These are phyloP conservation scores for Endotricha flammealis DNA, from an alignment of 2,888 invertebrate genomes.

Conservation along the genomic window DNA sequence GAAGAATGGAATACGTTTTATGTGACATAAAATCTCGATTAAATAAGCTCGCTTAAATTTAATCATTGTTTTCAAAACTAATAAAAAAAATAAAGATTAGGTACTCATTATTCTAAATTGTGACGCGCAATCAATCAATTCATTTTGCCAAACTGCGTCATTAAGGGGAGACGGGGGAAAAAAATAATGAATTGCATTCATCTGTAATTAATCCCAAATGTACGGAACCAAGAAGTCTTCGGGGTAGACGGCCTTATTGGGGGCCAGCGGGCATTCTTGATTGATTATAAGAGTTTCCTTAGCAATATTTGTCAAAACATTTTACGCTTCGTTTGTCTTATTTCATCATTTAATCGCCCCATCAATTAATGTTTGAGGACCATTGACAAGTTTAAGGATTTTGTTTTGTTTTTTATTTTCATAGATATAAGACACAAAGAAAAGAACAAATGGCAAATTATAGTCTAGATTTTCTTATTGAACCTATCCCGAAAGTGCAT, in stretches of 20 bases:
- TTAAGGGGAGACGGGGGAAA: slow-evolving; percentile 33
- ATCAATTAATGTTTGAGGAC: slow-evolving; percentile 21
- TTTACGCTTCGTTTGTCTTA: slow-evolving; percentile 41
- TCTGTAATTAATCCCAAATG: slow-evolving; percentile 63
- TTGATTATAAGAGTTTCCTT: slow-evolving; percentile 53
- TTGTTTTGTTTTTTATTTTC: too few species aligned
- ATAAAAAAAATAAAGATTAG: too few species aligned
- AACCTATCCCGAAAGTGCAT: too few species aligned
- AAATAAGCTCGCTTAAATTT: too few species aligned
- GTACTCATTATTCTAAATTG: too few species aligned
- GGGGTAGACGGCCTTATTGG: slow-evolving; percentile 57
- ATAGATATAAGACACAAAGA: too few species aligned
- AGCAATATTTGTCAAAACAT: slow-evolving; percentile 66
- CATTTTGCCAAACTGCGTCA: slow-evolving; percentile 32
- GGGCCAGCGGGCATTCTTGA: slow-evolving; percentile 32
- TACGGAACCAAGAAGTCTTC: slow-evolving; percentile 39
- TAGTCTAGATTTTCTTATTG: too few species aligned
- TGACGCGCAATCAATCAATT: slow-evolving; percentile 36
- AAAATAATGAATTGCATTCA: slow-evolving; percentile 43
- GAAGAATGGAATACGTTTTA: too few species aligned
- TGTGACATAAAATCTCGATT: too few species aligned
- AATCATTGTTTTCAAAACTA: too few species aligned
- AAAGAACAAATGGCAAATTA: too few species aligned
- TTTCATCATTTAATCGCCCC: slow-evolving; percentile 25
- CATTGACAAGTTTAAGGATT: slow-evolving; percentile 13